phyloP scores from a whole-genome alignment of 2,888 invertebrate genomes.

The Coenonympha arcania region DNA sequence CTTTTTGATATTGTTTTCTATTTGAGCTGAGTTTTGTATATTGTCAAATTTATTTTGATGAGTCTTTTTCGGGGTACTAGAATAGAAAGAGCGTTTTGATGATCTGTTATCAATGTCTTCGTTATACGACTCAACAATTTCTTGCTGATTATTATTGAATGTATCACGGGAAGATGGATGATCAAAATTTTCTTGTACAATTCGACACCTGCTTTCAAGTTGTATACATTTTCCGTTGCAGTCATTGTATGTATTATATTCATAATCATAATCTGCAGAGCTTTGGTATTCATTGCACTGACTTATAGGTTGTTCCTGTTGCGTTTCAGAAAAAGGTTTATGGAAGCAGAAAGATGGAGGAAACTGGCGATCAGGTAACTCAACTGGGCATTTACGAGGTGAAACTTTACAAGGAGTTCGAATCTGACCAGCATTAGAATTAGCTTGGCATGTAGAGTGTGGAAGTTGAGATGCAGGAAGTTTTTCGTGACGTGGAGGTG shows the following conservation, averaged over 20 bases:
- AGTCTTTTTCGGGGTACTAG: neutral
- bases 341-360: neutral
- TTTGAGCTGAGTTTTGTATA: neutral
- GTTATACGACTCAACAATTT: neutral
- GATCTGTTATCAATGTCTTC: neutral
- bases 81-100: neutral
- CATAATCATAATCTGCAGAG: neutral
- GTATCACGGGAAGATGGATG: neutral
- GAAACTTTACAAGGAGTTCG: too few species aligned
- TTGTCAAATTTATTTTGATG: neutral
- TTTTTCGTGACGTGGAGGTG: too few species aligned
- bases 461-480: too few species aligned
- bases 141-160: neutral
- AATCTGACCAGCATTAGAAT: too few species aligned
- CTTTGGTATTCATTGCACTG: constrained; percentile 12
- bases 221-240: neutral
- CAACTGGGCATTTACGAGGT: neutral
- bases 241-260: neutral
- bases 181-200: neutral
- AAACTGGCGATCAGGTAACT: neutral
- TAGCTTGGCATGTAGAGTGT: too few species aligned
- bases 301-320: constrained; percentile 11
- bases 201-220: neutral
- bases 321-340: neutral
- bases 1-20: neutral